Evolutionary conservation across 2,113 vertebrate species (phyloP).

Genomic region (Zosterops borbonicus): DNA sequence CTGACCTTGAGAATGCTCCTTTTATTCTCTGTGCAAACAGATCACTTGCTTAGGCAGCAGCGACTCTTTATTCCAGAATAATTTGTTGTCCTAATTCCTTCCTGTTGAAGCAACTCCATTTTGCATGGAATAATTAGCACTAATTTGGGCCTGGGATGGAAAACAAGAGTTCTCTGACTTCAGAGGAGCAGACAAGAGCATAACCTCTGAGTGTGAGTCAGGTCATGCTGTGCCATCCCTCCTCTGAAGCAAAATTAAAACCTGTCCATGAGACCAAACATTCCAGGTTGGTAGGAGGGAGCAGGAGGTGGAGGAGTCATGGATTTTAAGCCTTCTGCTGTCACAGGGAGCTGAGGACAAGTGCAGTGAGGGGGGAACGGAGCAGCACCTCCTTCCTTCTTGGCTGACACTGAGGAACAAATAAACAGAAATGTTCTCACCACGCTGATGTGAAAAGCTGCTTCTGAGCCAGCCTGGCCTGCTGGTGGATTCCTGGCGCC

Average conservation of each 20-base stretch:
- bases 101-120: constrained; percentile 29
- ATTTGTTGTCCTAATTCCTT: constrained; percentile 58
- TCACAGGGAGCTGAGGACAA: background rate
- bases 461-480: background rate
- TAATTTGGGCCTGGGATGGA: constrained; percentile 34
- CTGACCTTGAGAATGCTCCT: background rate
- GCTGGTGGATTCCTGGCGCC: background rate
- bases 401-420: background rate
- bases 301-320: background rate
- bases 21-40: background rate
- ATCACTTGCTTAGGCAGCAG: background rate
- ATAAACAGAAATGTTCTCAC: constrained; percentile 26
- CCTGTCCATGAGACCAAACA: background rate
- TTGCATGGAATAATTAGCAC: constrained; percentile 40
- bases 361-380: background rate
- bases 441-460: background rate
- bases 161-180: background rate
- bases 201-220: background rate
- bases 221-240: background rate
- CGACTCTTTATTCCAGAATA: background rate
- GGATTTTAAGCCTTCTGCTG: background rate
- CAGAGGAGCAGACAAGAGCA: background rate
- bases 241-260: background rate
- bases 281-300: background rate
- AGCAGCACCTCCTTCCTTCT: constrained; percentile 15